These are phyloP conservation scores for Kradibia gibbosae DNA, from an alignment of 1,140 invertebrate genomes.

Conservation along the genomic window DNA sequence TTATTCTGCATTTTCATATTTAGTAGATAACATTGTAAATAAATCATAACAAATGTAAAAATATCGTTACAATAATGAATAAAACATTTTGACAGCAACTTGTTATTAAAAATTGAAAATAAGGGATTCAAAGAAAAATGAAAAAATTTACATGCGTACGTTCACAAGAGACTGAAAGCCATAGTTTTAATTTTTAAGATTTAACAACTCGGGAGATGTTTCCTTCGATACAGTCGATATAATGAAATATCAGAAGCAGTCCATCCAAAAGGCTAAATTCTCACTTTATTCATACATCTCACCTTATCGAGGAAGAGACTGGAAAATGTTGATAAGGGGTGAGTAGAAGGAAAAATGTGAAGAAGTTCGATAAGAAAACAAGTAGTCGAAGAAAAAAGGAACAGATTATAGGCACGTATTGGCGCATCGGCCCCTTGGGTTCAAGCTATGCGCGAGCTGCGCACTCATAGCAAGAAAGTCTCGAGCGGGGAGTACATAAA, in stretches of 20 bases:
- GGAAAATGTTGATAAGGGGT: slow-evolving; percentile 6
- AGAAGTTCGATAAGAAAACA: slow-evolving; percentile 49
- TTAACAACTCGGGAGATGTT: background rate
- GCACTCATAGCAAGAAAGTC: slow-evolving; percentile 25
- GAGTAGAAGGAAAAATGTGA: background rate
- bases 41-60: no score
- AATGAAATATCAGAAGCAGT: background rate
- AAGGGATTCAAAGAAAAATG: no score
- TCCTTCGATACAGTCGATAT: no score
- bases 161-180: no score
- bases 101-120: no score
- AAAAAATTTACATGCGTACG: no score
- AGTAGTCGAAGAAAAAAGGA: slow-evolving; percentile 48
- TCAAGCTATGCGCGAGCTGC: slow-evolving; percentile 43
- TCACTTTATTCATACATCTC: background rate
- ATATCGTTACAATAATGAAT: no score
- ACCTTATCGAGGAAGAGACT: background rate
- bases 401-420: slow-evolving; percentile 70
- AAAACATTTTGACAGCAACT: no score
- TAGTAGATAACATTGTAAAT: no score
- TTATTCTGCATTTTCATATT: no score
- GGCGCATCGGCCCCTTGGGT: slow-evolving; percentile 65
- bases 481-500: slow-evolving; percentile 59
- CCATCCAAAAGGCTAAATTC: background rate
- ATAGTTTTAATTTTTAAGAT: background rate